Conservation (phyloP, 53 echinoderm and acorn worm species). For the Echinometra lucunter region DNA sequence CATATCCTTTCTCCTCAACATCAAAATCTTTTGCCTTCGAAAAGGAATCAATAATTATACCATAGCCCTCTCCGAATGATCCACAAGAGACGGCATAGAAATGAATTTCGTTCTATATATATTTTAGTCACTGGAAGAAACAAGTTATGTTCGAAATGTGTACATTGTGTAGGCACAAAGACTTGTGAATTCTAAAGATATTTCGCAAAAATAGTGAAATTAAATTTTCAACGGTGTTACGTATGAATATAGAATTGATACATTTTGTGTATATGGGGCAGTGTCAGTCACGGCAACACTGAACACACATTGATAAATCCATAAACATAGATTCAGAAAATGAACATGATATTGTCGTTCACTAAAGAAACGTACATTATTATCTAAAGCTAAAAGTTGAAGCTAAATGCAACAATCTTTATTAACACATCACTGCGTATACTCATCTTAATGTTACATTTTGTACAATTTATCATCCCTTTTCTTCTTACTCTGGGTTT, state of each 20-base stretch:
- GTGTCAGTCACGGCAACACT: not conserved
- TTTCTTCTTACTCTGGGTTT: no score
- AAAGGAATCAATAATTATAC: no score
- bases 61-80: no score
- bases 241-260: not conserved
- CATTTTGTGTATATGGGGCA: not conserved
- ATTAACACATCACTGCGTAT: not conserved
- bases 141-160: not conserved
- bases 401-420: not conserved
- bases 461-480: no score
- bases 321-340: not conserved
- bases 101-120: not conserved
- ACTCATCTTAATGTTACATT: no score
- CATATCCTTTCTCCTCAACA: no score
- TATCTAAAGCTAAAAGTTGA: not conserved
- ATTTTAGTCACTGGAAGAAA: not conserved
- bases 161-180: constrained; percentile 16
- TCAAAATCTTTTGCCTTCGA: no score
- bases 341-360: not conserved
- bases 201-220: not conserved
- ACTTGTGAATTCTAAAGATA: not conserved
- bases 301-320: not conserved
- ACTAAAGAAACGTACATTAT: not conserved
- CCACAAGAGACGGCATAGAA: no score
- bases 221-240: not conserved